Conservation (phyloP, 2,797 vertebrate species). For the Periparus ater region DNA sequence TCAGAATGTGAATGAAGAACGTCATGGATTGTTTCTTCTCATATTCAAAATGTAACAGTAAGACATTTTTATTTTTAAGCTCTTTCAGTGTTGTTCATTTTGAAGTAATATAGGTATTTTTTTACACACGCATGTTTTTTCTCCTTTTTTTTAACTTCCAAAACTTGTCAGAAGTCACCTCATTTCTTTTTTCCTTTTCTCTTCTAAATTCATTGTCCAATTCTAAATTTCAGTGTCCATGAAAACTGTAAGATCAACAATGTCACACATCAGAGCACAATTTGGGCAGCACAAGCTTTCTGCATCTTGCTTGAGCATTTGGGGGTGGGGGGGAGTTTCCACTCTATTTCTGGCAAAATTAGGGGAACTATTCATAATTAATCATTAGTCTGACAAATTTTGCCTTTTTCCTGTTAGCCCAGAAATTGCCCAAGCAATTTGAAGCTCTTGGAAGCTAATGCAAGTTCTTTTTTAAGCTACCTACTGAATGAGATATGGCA, state of each 20-base stretch:
- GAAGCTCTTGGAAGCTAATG: neutral
- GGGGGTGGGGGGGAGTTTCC: neutral
- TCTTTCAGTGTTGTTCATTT: neutral
- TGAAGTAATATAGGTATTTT: neutral
- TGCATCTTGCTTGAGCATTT: neutral
- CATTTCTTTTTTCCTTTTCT: neutral
- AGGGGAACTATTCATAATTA: neutral
- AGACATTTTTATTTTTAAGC: neutral
- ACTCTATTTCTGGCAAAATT: neutral
- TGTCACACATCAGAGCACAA: neutral
- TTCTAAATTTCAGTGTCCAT: neutral
- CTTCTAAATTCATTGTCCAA: neutral
- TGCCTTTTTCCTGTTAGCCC: neutral
- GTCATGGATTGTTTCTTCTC: neutral
- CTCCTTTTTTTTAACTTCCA: neutral
- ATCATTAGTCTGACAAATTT: neutral
- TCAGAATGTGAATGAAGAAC: neutral
- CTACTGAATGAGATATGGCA: neutral
- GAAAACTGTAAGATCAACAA: neutral
- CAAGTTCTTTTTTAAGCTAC: neutral
- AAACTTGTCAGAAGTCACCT: neutral
- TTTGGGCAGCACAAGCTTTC: neutral
- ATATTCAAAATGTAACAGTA: neutral
- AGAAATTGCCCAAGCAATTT: conserved; percentile 18
- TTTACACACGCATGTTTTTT: neutral